phyloP scores from a whole-genome alignment of 1,140 invertebrate species.

The Limonius californicus region DNA sequence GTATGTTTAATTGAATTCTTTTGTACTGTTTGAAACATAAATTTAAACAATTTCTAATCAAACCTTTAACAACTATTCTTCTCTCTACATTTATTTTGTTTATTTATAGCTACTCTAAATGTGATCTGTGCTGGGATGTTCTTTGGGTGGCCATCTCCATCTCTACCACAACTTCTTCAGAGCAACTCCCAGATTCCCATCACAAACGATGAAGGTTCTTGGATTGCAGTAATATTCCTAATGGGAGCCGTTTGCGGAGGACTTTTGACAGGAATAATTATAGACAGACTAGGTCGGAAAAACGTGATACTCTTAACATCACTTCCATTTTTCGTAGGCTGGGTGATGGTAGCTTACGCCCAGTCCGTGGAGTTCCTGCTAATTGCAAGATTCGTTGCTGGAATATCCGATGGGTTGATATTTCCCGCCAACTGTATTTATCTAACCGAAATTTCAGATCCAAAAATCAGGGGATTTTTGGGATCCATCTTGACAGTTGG shows the following conservation, averaged over 20 bases:
- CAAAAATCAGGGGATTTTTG: too few relatives aligned
- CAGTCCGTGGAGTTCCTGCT: constrained; percentile 51
- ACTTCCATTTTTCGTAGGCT: constrained; percentile 56
- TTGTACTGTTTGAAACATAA: too few relatives aligned
- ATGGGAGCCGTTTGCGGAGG: constrained; percentile 52
- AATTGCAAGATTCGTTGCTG: constrained; percentile 28
- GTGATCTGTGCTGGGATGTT: constrained; percentile 41
- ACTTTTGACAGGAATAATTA: constrained; percentile 45
- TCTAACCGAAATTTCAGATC: constrained; percentile 61
- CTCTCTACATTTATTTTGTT: too few relatives aligned
- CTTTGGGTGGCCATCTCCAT: constrained; percentile 42
- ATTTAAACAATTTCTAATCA: too few relatives aligned
- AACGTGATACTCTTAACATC: constrained; percentile 57
- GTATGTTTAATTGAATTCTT: too few relatives aligned
- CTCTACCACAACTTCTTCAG: constrained; percentile 33
- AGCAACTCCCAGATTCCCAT: constrained; percentile 46
- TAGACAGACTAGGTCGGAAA: constrained; percentile 61
- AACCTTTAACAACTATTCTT: too few relatives aligned
- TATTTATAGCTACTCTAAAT: constrained; percentile 34
- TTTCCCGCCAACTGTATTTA: constrained; percentile 50
- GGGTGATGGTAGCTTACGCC: constrained; percentile 57
- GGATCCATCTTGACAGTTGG: constrained; percentile 27
- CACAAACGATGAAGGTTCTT: constrained; percentile 57
- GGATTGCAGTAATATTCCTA: constrained; percentile 53
- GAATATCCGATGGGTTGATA: constrained; percentile 34